phyloP scores from a whole-genome alignment of 1,140 invertebrate genomes.

The Heterodera schachtii region DNA sequence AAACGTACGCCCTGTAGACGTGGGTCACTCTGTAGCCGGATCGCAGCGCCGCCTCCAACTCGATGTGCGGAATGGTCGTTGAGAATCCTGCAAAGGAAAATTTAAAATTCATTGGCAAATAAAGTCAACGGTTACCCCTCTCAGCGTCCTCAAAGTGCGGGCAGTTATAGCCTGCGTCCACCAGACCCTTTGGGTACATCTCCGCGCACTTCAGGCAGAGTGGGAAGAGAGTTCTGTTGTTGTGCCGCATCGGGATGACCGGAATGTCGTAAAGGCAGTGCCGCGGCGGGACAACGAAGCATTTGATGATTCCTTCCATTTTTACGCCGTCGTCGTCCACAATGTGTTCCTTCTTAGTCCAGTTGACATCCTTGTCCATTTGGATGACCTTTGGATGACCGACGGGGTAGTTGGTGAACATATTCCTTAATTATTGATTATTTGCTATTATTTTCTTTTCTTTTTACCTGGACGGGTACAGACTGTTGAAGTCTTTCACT shows the following conservation, averaged over 20 bases:
- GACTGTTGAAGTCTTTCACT: background rate
- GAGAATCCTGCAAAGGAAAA: background rate
- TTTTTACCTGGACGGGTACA: background rate
- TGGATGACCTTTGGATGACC: background rate
- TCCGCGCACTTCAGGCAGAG: conserved; percentile 1
- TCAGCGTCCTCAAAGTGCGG: background rate
- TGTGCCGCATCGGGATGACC: background rate
- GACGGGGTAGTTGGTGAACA: conserved; percentile 8
- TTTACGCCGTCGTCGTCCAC: background rate
- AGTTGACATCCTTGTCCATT: background rate
- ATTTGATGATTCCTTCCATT: background rate
- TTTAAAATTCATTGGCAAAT: background rate
- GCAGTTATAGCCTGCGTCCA: background rate
- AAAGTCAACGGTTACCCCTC: background rate
- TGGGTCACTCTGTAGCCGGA: background rate
- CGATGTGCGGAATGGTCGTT: background rate
- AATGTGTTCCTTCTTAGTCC: background rate
- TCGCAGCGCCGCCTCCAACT: background rate
- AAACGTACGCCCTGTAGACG: too few species aligned
- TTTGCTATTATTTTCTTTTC: background rate
- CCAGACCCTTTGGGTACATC: background rate
- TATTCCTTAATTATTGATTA: background rate
- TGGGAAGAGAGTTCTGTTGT: conserved; percentile 4
- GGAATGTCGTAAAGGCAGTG: background rate
- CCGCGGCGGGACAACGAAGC: background rate